Conservation (phyloP, 2,888 invertebrate genomes). For the Amblyjoppa fuscipennis region DNA sequence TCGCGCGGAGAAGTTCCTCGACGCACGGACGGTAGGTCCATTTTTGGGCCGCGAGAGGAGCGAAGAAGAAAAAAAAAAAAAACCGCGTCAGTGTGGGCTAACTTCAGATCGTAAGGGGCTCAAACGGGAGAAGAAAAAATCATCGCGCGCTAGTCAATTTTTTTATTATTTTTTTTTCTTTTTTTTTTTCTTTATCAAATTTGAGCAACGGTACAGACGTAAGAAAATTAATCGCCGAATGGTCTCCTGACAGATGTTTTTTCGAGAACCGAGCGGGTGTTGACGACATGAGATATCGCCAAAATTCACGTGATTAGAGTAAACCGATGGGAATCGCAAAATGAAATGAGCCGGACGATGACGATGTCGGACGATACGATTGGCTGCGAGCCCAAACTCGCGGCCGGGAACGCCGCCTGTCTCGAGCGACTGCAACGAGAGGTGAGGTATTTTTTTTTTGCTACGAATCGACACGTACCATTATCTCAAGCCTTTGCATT, state of each 20-base stretch:
- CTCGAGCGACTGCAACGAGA: constrained; percentile 78
- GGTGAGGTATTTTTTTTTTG: constrained; percentile 67
- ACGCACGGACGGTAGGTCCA: not conserved
- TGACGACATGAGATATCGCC: constrained; percentile 76
- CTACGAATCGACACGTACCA: not conserved
- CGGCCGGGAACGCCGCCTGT: constrained; percentile 72
- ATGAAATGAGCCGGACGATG: constrained; percentile 62
- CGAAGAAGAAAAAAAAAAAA: constrained; percentile 18
- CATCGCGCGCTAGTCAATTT: constrained; percentile 34
- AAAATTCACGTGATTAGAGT: constrained; percentile 78
- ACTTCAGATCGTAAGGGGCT: not conserved
- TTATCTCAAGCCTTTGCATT: not conserved
- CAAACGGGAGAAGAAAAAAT: not conserved
- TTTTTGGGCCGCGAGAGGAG: constrained; percentile 12
- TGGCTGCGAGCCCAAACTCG: constrained; percentile 58
- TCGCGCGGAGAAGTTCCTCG: constrained; percentile 4
- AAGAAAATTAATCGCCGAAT: constrained; percentile 40
- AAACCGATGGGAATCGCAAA: constrained; percentile 61
- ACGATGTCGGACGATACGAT: constrained; percentile 68
- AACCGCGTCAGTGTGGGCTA: not conserved
- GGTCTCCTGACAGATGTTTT: constrained; percentile 45
- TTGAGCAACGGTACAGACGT: constrained; percentile 22
- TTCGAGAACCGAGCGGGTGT: constrained; percentile 59
- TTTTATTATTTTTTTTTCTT: constrained; percentile 40
- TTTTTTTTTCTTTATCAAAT: not conserved